These are phyloP conservation scores for Zaprionus taronus DNA, from an alignment of 1,140 invertebrate genomes.

Conservation along the genomic window DNA sequence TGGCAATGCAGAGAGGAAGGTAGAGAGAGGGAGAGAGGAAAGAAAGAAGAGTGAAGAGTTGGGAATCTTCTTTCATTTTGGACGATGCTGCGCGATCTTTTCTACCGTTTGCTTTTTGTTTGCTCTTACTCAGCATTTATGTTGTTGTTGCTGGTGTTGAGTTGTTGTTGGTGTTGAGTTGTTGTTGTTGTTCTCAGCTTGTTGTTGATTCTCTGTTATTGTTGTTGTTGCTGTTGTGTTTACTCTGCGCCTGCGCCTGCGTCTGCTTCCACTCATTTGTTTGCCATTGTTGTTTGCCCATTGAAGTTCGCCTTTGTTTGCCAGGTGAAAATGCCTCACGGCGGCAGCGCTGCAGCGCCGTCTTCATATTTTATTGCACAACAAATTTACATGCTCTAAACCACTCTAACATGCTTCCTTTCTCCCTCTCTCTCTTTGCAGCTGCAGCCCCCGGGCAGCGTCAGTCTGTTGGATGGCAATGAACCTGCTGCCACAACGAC, in stretches of 20 bases:
- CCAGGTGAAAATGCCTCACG: slow-evolving; percentile 70
- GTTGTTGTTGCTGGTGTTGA: slow-evolving; percentile 41
- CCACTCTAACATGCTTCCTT: slow-evolving; percentile 10
- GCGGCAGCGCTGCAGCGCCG: slow-evolving; percentile 39
- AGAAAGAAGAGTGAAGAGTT: background rate
- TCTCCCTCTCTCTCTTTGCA: slow-evolving; percentile 4
- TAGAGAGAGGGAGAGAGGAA: background rate
- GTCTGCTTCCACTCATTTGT: slow-evolving; percentile 65
- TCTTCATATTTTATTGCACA: slow-evolving; percentile 68
- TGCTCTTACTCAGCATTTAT: slow-evolving; percentile 79
- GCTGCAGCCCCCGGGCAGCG: slow-evolving; percentile 29
- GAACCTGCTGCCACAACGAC: slow-evolving; percentile 60
- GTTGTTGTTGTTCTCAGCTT: slow-evolving; percentile 14
- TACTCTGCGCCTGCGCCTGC: slow-evolving; percentile 16
- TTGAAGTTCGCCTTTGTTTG: slow-evolving; percentile 75
- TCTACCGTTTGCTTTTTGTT: slow-evolving; percentile 47
- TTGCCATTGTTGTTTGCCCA: slow-evolving; percentile 78
- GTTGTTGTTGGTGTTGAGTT: slow-evolving; percentile 15
- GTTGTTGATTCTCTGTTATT: slow-evolving; percentile 15
- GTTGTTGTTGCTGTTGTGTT: slow-evolving; percentile 25
- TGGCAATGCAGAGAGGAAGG: background rate
- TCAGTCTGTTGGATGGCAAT: slow-evolving; percentile 56
- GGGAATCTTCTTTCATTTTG: slow-evolving; percentile 3
- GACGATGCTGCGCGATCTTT: slow-evolving; percentile 7
- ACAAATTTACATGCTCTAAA: slow-evolving; percentile 64